Base-by-base conservation (phyloP, 2,113 vertebrate genomes). In the Aegithalos caudatus region DNA sequence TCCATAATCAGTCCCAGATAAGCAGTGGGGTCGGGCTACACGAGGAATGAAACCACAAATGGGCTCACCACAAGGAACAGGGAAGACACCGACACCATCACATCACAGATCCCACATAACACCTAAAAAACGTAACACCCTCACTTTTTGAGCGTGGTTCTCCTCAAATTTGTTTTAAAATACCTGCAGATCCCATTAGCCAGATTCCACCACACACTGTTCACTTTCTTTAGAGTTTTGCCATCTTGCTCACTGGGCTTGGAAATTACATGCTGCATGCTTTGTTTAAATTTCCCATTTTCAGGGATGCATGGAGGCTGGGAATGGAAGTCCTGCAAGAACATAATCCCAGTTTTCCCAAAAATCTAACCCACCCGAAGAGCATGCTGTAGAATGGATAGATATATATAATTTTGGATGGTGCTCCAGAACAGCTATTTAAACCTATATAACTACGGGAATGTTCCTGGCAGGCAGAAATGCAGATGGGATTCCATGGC, bases 261-360 rank as follows among this genome's bases (percentile, higher is more conserved):
- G 27, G 4, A 77, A 70, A 77, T 3, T 3, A 3, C 9, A 14
- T 12, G 37, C 57, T 77, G 62, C 37, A 54, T 5, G 8, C 4
- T 69, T 64, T 20, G 38, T 54, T 77, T 70, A 54, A 51, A 62
- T 71, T 58, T 70, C 61, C 76, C 11, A 19, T 71, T 86, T 83
- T 60, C 67, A 70, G 31, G 89, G 37, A 25, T 23, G 9, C 0
- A 0, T 6, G 20, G 71, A 86, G 27, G 54, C 71, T 82, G 69
- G 74, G 64, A 88, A 94, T 71, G 67, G 72, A 95, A 69, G 10
- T 50, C 42, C 61, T 48, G 45, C 3, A 37, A 80, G 33, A 92
- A 21, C 33, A 29, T 1, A 60, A 48, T 8, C 40, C 42, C 77
- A 67, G 35, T 14, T 67, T 85, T 87, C 35, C 90, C 86, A 64